phyloP scores from a whole-genome alignment of 2,888 invertebrate species.

The Nymphalis polychloros region DNA sequence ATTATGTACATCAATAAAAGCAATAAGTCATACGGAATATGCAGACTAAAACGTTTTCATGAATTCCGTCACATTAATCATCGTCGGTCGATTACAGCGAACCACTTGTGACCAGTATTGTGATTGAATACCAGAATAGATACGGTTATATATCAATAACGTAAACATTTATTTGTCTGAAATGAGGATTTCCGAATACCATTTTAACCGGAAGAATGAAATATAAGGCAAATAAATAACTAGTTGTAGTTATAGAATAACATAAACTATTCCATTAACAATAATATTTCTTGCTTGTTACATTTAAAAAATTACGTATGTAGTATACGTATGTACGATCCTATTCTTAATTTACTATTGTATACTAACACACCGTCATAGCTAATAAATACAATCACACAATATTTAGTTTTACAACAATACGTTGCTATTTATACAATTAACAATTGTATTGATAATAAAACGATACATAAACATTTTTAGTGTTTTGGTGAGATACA shows the following conservation, averaged over 20 bases:
- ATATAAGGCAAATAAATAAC: conserved; percentile 26
- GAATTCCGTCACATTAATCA: conserved; percentile 36
- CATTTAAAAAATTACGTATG: too few relatives aligned
- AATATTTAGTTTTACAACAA: too few relatives aligned
- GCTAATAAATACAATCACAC: too few relatives aligned
- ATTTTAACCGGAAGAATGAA: conserved; percentile 38
- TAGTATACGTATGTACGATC: too few relatives aligned
- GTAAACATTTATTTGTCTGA: conserved; percentile 24
- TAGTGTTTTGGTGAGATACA: too few relatives aligned
- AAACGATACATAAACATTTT: too few relatives aligned
- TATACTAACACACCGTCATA: too few relatives aligned
- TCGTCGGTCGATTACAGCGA: conserved; percentile 31
- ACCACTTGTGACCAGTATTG: conserved; percentile 33
- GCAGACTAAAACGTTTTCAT: conserved; percentile 35
- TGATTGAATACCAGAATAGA: conserved; percentile 33
- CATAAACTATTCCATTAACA: not conserved
- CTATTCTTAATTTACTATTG: too few relatives aligned
- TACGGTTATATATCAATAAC: conserved; percentile 18
- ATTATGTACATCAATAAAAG: conserved; percentile 22
- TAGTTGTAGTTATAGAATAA: not conserved
- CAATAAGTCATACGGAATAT: conserved; percentile 28
- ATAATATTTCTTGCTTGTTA: not conserved
- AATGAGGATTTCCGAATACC: conserved; percentile 30
- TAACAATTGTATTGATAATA: too few relatives aligned
- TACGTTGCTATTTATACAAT: too few relatives aligned